Percentiles rank a stretch among this genome's conserved stretches.
Conservation (phyloP, 2,113 vertebrate genomes). For the Tympanuchus pallidicinctus region DNA sequence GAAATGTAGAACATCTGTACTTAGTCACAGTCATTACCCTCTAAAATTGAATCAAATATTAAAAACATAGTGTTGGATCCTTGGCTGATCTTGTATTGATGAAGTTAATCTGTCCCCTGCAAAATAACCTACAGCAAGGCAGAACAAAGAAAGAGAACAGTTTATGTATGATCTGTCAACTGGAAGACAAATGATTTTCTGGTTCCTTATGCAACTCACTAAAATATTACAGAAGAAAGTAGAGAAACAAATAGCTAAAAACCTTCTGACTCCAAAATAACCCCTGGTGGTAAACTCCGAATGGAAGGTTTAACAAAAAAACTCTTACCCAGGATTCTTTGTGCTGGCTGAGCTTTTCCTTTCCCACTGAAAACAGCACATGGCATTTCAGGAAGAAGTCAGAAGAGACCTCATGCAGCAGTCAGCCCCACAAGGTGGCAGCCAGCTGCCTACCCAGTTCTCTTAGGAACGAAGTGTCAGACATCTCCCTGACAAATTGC, state of each 20-base stretch:
- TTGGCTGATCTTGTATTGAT: neutral
- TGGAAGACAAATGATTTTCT: neutral
- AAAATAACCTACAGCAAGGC: neutral
- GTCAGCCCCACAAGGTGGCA: neutral
- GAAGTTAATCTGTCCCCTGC: neutral
- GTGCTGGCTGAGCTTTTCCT: neutral
- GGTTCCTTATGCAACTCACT: neutral
- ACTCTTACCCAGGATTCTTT: neutral
- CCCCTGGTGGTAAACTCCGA: neutral
- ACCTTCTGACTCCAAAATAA: neutral
- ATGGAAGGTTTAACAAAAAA: neutral
- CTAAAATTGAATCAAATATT: neutral
- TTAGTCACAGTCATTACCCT: accelerated
- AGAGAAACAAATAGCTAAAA: neutral
- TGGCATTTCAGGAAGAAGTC: neutral
- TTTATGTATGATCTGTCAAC: neutral
- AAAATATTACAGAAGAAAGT: neutral
- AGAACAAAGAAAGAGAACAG: neutral
- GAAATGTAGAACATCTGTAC: neutral
- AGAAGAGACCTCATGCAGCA: neutral
- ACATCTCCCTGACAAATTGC: neutral
- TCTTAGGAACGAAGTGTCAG: neutral
- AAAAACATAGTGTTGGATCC: neutral
- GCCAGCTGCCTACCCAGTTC: neutral
- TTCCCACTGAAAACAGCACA: neutral